Conservation (phyloP, 2,113 vertebrate species). For the Dendropsophus ebraccatus region DNA sequence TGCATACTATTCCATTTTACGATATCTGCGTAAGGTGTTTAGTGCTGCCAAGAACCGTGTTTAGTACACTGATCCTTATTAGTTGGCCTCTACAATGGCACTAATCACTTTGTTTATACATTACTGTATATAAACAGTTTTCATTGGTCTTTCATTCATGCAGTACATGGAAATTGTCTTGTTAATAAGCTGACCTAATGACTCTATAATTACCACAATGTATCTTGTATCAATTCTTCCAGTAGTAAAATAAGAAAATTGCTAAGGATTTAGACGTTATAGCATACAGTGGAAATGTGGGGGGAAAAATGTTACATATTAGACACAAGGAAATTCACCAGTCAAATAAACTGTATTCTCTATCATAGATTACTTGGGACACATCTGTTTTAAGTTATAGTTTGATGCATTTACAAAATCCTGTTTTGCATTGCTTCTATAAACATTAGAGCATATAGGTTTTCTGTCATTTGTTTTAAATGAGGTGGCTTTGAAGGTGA, state of each 20-base stretch:
- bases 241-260: constrained; percentile 72
- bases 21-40: no score
- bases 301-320: constrained; percentile 73
- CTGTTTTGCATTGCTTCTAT: constrained; percentile 78
- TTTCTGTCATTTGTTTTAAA: constrained; percentile 69
- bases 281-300: constrained; percentile 64
- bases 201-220: constrained; percentile 64
- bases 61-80: no score
- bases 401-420: constrained; percentile 79
- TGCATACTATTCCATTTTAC: no score
- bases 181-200: neutral
- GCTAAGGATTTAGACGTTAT: constrained; percentile 65
- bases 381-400: constrained; percentile 80
- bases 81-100: no score
- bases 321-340: constrained; percentile 74
- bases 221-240: constrained; percentile 70
- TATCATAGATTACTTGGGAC: constrained; percentile 75
- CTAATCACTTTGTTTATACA: no score
- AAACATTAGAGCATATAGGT: constrained; percentile 72
- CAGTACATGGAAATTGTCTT: neutral
- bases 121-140: no score
- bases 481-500: constrained; percentile 67
- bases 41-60: no score
- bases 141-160: no score
- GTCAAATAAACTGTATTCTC: constrained; percentile 73